phyloP scores from a whole-genome alignment of 2,888 invertebrate genomes.

The Latheticus oryzae region DNA sequence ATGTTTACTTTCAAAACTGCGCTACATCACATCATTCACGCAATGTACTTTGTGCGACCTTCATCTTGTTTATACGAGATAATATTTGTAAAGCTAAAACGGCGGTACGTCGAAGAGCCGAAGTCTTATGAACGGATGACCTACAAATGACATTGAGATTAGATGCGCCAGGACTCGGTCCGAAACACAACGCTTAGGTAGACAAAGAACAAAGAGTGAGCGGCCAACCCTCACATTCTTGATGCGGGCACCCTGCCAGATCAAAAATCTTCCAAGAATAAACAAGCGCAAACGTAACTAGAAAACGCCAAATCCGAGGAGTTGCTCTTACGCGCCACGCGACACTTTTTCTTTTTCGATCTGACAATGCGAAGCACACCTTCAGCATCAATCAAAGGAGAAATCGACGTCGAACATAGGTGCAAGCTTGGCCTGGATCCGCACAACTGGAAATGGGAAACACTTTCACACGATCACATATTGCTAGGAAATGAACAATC shows the following conservation, averaged over 20 bases:
- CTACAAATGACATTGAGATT: slow-evolving; percentile 42
- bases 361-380: slow-evolving; percentile 33
- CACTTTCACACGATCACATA: slow-evolving; percentile 53
- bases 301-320: slow-evolving; percentile 12
- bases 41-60: slow-evolving; percentile 20
- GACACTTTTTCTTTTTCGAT: slow-evolving; percentile 14
- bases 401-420: slow-evolving; percentile 51
- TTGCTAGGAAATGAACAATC: slow-evolving; percentile 23
- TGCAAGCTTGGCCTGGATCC: slow-evolving; percentile 43
- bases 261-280: slow-evolving; percentile 70
- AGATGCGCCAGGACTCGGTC: no score
- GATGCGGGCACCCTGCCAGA: slow-evolving; percentile 76
- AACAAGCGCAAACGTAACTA: slow-evolving; percentile 7
- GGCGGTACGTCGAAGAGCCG: slow-evolving; percentile 4
- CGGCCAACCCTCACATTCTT: slow-evolving; percentile 54
- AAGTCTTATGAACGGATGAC: slow-evolving; percentile 27
- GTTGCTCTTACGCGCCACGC: slow-evolving; percentile 23
- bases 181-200: slow-evolving; percentile 19
- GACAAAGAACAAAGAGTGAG: slow-evolving; percentile 37
- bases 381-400: slow-evolving; percentile 45
- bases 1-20: neutral
- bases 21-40: slow-evolving; percentile 8
- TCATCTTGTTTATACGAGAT: slow-evolving; percentile 25
- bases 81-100: slow-evolving; percentile 2
- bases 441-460: slow-evolving; percentile 48